Conservation (phyloP, 64 coral and sea anemone species). For the Porites lutea region DNA sequence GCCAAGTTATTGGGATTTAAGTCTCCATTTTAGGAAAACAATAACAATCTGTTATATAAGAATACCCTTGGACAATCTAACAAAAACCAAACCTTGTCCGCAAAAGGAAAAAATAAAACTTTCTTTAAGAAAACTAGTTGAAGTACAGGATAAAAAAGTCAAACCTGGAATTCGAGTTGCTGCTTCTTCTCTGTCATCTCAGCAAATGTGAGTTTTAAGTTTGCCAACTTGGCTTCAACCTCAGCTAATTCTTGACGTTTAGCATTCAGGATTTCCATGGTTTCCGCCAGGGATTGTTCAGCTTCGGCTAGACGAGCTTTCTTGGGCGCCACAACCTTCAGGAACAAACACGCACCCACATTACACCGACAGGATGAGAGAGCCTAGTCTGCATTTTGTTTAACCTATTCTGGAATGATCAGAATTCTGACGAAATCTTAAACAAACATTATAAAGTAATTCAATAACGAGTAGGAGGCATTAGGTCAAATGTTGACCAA, state of each 20-base stretch:
- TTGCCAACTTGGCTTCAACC: slow-evolving; percentile 94
- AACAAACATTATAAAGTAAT: too few species aligned
- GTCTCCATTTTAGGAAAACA: too few species aligned
- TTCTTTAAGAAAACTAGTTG: too few species aligned
- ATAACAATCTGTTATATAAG: too few species aligned
- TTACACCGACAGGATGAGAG: not conserved
- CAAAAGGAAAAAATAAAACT: too few species aligned
- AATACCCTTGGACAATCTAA: too few species aligned
- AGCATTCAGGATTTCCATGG: slow-evolving; percentile 89
- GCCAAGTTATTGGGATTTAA: too few species aligned
- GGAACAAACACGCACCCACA: not conserved
- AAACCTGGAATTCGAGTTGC: slow-evolving; percentile 93
- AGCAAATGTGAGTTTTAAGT: slow-evolving; percentile 91
- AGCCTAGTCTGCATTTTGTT: not conserved
- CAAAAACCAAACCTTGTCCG: too few species aligned
- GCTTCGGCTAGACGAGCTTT: slow-evolving; percentile 92
- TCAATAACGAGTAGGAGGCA: too few species aligned
- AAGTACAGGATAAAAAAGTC: not conserved
- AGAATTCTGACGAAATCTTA: too few species aligned
- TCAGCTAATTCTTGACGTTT: slow-evolving; percentile 93
- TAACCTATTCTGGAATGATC: too few species aligned
- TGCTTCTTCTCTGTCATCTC: slow-evolving; percentile 99
- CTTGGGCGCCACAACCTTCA: slow-evolving; percentile 95
- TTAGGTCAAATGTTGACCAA: too few species aligned
- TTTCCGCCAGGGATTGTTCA: slow-evolving; percentile 91